These are phyloP conservation scores for Elephantulus edwardii DNA, from an alignment of 2,113 vertebrate genomes.

Conservation along the genomic window DNA sequence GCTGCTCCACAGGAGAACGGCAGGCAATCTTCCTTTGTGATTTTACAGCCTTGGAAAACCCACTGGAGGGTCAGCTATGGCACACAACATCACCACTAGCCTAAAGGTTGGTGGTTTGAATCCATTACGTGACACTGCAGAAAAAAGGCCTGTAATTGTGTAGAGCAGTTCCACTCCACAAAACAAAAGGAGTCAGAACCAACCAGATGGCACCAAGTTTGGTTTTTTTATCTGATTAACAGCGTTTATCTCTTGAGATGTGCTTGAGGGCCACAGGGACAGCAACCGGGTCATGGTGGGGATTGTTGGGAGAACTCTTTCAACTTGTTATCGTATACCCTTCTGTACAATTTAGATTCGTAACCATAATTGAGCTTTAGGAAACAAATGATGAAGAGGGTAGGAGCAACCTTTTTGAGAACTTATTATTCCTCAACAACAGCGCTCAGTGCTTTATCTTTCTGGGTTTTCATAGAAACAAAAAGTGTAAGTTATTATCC, in stretches of 20 bases:
- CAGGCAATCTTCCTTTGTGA: too few species aligned
- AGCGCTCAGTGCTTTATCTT: not conserved
- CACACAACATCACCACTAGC: too few species aligned
- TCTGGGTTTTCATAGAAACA: too few species aligned
- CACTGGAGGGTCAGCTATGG: too few species aligned
- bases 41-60: too few species aligned
- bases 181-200: not conserved
- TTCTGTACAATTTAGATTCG: not conserved
- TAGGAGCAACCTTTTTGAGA: not conserved
- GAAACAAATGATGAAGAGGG: not conserved
- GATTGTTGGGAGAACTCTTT: not conserved
- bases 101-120: too few species aligned
- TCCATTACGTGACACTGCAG: not conserved
- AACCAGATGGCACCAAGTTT: not conserved
- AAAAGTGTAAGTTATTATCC: too few species aligned
- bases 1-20: too few species aligned
- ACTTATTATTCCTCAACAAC: not conserved
- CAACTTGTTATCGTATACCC: not conserved
- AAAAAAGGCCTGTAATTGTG: not conserved
- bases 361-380: not conserved
- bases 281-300: rapidly evolving
- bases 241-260: not conserved
- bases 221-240: not conserved
- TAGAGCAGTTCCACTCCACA: not conserved
- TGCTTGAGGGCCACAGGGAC: not conserved